Evolutionary conservation across 2,888 invertebrate genomes (phyloP), one percentile per base, ranked within the genome.

Genomic region (Acleris emargana): DNA sequence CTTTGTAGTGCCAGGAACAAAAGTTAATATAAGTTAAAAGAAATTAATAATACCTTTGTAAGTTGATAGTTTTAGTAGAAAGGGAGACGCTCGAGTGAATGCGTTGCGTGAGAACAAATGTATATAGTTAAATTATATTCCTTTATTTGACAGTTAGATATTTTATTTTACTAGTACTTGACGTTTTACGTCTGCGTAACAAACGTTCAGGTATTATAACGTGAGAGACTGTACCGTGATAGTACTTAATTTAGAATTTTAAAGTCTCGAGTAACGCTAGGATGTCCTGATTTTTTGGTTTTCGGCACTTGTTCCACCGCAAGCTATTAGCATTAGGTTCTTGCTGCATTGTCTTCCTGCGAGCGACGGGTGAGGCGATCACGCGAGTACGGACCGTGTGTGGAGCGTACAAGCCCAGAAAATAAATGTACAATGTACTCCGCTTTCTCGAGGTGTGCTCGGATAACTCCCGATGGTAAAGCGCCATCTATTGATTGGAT

Each of bases 51-150:
- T 72, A 64, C 66, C 52, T 62, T 68, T 63, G 61, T 75, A 77
- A 76, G 75, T 75, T 69, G 67, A 76, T 78, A 80, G 77, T 78
- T 78, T 77, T 76, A 71, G 70, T 72, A 59, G 72, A 77, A 73
- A 64, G 68, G 67, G 67, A 68, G 73, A 73, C 73, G 72, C 67
- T 74, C 68, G 77, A 72, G 69, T 71, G 78, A 80, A 76, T 76
- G 82, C 80, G 81, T 80, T 84, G 81, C 61, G 52, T 78, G 75
- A 77, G 73, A 72, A 68, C 64, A 71, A 70, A 68, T 77, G 75
- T 77, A 76, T 79, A 82, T 84, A 86, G 83, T 80, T 83, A 82
- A 84, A 85, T 83, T 84, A 83, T 85, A 86, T 84, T 82, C 80
- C 79, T 84, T 83, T 85, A 83, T 83, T 84, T 82, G 79, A 75